phyloP scores from a whole-genome alignment of 2,888 invertebrate species.

The Ophioninae sp. region DNA sequence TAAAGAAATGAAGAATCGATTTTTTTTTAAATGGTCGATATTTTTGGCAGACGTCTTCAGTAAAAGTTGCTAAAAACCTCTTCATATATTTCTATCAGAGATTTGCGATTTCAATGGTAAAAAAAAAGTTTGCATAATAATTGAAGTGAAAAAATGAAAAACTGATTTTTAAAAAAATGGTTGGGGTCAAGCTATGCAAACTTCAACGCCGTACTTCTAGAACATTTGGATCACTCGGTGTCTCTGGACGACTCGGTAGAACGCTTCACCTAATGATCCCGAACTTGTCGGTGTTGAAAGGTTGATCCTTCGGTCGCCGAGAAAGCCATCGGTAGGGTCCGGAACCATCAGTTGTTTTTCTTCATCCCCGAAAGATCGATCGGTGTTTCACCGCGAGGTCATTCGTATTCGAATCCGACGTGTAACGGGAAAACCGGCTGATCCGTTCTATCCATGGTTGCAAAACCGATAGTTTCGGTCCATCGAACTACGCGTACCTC shows the following conservation, averaged over 20 bases:
- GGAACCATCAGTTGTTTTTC: background rate
- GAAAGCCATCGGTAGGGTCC: background rate
- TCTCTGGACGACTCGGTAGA: background rate
- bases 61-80: too few species aligned
- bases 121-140: too few species aligned
- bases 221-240: background rate
- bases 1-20: too few species aligned
- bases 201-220: too few species aligned
- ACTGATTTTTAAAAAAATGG: too few species aligned
- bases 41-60: too few species aligned
- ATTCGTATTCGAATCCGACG: background rate
- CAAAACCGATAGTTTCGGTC: background rate
- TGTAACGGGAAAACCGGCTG: background rate
- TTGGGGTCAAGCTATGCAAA: too few species aligned
- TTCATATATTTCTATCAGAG: too few species aligned
- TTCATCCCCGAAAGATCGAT: conserved; percentile 17
- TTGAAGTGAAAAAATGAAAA: too few species aligned
- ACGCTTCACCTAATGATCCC: background rate
- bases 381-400: background rate
- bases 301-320: background rate
- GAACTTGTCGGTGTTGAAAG: background rate
- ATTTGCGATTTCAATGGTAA: too few species aligned
- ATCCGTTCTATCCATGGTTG: background rate
- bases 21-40: too few species aligned
- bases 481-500: background rate